These are phyloP conservation scores for Drosophila santomea DNA, from an alignment of 1,140 invertebrate genomes.

Conservation along the genomic window DNA sequence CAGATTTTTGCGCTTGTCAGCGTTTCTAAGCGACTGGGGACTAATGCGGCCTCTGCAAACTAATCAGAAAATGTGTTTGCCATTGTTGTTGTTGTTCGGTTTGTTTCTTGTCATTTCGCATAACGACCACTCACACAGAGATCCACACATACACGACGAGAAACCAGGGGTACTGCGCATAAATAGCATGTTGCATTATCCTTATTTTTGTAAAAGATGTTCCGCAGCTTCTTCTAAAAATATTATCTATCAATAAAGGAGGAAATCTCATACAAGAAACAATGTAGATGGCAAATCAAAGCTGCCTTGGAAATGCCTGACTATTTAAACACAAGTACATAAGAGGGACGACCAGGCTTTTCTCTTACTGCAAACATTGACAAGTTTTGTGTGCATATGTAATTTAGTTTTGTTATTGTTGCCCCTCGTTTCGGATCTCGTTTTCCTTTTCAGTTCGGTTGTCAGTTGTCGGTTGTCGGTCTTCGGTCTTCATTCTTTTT, in stretches of 20 bases:
- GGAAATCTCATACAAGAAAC: too few relatives aligned
- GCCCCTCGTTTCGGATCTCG: slow-evolving; percentile 47
- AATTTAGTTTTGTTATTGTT: slow-evolving; percentile 77
- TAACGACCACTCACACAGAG: slow-evolving; percentile 43
- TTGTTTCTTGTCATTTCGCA: slow-evolving; percentile 56
- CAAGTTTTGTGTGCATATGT: slow-evolving; percentile 76
- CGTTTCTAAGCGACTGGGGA: slow-evolving; percentile 37
- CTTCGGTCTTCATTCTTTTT: slow-evolving; percentile 40
- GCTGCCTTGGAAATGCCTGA: too few relatives aligned
- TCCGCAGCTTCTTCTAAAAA: too few relatives aligned
- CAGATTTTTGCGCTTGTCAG: slow-evolving; percentile 53
- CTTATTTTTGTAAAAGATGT: too few relatives aligned
- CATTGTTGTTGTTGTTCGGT: slow-evolving; percentile 32
- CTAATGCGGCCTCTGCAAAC: slow-evolving; percentile 60
- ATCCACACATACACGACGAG: neutral
- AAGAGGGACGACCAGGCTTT: neutral
- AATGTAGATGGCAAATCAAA: too few relatives aligned
- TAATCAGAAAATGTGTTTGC: slow-evolving; percentile 74
- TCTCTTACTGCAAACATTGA: slow-evolving; percentile 16
- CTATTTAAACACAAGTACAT: too few relatives aligned
- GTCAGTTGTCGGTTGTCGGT: too few relatives aligned
- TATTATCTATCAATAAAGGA: too few relatives aligned
- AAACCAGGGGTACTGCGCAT: too few relatives aligned
- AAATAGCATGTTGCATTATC: too few relatives aligned
- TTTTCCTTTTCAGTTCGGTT: slow-evolving; percentile 52